These are phyloP conservation scores for Mormyrus proboscirostris DNA, from an alignment of 2,797 vertebrate genomes.

Conservation along the genomic window DNA sequence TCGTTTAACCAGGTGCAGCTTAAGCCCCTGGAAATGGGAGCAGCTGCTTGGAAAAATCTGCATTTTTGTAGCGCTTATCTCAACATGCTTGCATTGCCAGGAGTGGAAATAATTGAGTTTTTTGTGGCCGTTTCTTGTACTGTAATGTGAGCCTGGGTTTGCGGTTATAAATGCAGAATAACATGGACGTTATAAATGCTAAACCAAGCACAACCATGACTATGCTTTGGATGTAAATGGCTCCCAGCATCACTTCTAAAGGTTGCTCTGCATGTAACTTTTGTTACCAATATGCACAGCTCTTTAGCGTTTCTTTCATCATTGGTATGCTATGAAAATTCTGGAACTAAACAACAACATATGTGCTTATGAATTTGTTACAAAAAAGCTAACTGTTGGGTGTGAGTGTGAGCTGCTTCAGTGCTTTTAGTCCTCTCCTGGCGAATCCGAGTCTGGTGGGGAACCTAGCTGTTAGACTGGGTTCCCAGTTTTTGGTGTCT, in stretches of 20 bases:
- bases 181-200: background rate
- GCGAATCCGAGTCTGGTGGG: background rate
- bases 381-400: background rate
- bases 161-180: background rate
- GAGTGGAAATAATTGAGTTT: background rate
- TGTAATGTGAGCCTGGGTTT: background rate
- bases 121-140: background rate
- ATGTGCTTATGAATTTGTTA: background rate
- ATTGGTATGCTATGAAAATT: background rate
- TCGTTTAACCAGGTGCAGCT: background rate
- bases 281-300: background rate
- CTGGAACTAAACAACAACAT: background rate
- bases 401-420: background rate
- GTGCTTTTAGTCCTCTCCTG: background rate
- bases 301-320: background rate
- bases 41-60: background rate
- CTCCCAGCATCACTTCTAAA: background rate
- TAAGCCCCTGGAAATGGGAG: background rate
- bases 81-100: background rate
- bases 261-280: background rate
- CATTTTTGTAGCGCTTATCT: background rate
- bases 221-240: background rate
- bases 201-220: background rate
- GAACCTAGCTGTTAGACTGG: background rate
- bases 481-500: background rate